Evolutionary conservation across 2,797 vertebrate species (phyloP), one percentile per base, ranked within the genome.

Genomic region (Enteromius unitaeniatus): DNA sequence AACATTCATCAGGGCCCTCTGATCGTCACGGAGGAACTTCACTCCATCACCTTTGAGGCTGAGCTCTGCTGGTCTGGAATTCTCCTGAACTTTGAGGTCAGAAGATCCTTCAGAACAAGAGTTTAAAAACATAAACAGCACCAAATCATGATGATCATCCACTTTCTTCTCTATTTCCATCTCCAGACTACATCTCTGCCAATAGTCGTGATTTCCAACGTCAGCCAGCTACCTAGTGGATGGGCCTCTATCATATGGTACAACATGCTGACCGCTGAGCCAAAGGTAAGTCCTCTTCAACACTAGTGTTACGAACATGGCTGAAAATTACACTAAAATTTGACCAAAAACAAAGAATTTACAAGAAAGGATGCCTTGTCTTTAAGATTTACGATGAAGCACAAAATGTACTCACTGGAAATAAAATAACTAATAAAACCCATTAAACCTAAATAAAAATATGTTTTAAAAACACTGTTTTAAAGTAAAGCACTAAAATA

Each of bases 231-330:
- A 75, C 98, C 98, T 19, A 97, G 96, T 13, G 98, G 97, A 81
- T 99, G 98, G 98, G 98, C 97, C 83, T 99, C 98, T 78, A 97
- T 99, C 91, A 91, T 99, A 62, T 99, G 98, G 98, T 99, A 99
- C 95, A 99, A 99, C 94, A 99, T 99, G 97, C 92, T 99, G 73
- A 96, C 94, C 84, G 93, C 92, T 0, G 98, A 99, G 70, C 95
- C 96, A 75, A 97, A 96, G 96, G 98, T 97, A 92, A 58, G 65
- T 72, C 45, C 37, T 62, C 19, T 31, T 34, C 4, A 77, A 77
- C n/a, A 19, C n/a, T 28, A 11, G 6, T 60, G 14, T 21, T 11
- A 47, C 6, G 2, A 8, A 65, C 17, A 37, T 34, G 3, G 6
- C 28, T 14, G 19, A 34, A 74, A 74, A 3, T 34, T 13, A 34